Evolutionary conservation across 2,888 invertebrate species (phyloP).

Genomic region (Ennomos fuscantarius): DNA sequence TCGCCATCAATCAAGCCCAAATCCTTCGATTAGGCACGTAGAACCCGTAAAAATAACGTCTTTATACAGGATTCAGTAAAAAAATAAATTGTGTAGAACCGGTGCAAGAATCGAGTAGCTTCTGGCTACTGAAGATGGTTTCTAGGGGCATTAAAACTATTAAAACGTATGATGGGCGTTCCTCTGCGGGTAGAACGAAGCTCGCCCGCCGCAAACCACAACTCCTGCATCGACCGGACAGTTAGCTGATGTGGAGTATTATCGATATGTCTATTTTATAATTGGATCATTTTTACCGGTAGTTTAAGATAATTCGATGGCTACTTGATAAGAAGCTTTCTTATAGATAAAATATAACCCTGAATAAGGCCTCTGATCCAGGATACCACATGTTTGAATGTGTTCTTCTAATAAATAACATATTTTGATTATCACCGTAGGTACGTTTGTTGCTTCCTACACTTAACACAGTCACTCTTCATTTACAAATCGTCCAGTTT

Average conservation of each 20-base stretch:
- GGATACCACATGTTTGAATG: too few species aligned
- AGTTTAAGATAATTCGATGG: constrained; percentile 27
- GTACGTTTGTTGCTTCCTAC: background rate
- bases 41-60: constrained; percentile 35
- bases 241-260: constrained; percentile 57
- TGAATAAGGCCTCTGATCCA: too few species aligned
- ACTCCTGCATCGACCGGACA: constrained; percentile 73
- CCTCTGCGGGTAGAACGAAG: constrained; percentile 68
- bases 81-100: constrained; percentile 31
- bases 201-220: constrained; percentile 78
- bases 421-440: background rate
- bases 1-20: constrained; percentile 21
- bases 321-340: constrained; percentile 19
- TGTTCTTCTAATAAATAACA: background rate
- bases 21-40: constrained; percentile 31
- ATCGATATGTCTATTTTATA: constrained; percentile 61
- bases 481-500: background rate
- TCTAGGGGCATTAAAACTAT: constrained; percentile 75
- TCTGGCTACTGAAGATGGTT: constrained; percentile 50
- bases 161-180: constrained; percentile 72
- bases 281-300: constrained; percentile 51
- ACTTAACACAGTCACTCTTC: background rate
- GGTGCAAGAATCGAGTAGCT: constrained; percentile 24
- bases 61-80: constrained; percentile 31
- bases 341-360: too few species aligned